A percentile compares a stretch with the other conserved stretches of the same genome.
These are phyloP conservation scores for Lanistes nyassanus DNA, from an alignment of 1,140 invertebrate species.

Conservation along the genomic window DNA sequence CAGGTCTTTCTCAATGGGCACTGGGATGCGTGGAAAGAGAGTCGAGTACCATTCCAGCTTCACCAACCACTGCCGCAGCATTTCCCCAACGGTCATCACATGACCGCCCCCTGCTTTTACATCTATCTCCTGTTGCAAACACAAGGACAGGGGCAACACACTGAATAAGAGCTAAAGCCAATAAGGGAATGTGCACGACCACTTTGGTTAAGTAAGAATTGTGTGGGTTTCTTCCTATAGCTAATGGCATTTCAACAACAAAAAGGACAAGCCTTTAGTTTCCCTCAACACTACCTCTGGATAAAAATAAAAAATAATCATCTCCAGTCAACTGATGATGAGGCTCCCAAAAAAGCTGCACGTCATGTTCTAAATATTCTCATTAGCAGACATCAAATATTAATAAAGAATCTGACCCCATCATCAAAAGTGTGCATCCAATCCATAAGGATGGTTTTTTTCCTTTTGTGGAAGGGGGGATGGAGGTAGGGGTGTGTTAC, in stretches of 20 bases:
- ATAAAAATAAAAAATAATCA: too few relatives aligned
- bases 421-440: too few relatives aligned
- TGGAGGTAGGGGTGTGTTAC: too few relatives aligned
- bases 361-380: too few relatives aligned
- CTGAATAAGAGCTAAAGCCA: neutral
- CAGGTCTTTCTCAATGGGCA: constrained; percentile 88
- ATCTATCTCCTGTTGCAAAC: constrained; percentile 81
- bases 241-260: neutral
- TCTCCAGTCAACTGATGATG: too few relatives aligned
- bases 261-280: too few relatives aligned
- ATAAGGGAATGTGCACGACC: neutral
- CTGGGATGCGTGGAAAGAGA: constrained; percentile 98
- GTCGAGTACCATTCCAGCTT: constrained; percentile 96
- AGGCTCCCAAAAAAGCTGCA: too few relatives aligned
- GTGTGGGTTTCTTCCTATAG: constrained; percentile 21
- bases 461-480: too few relatives aligned
- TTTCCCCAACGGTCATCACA: constrained; percentile 91
- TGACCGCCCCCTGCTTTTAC: constrained; percentile 97
- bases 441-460: too few relatives aligned
- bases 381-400: too few relatives aligned
- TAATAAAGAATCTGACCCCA: too few relatives aligned
- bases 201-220: neutral
- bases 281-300: too few relatives aligned
- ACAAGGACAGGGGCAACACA: neutral
- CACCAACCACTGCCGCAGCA: constrained; percentile 91